A percentile compares a stretch with the other conserved stretches of the same genome.
Evolutionary conservation across 2,113 vertebrate species (phyloP).

Genomic region (Orycteropus afer): DNA sequence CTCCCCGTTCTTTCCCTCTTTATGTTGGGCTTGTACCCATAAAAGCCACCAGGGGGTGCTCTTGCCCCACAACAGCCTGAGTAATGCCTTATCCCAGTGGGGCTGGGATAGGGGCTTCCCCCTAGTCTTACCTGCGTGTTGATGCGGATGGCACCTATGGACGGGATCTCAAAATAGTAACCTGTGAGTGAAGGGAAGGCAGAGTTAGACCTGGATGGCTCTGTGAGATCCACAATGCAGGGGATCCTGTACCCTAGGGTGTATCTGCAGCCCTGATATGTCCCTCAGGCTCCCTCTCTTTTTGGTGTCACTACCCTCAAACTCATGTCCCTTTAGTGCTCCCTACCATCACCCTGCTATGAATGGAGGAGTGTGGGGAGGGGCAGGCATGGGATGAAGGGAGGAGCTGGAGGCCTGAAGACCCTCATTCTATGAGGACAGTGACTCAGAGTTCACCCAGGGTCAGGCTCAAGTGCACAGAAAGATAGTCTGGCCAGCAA

Average conservation of each 20-base stretch:
- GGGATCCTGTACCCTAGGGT: neutral
- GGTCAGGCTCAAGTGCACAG: neutral
- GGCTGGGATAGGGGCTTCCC: neutral
- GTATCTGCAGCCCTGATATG: neutral
- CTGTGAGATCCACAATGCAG: neutral
- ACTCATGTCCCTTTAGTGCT: neutral
- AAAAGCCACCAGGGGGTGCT: constrained; percentile 41
- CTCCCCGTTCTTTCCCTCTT: neutral
- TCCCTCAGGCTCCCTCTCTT: neutral
- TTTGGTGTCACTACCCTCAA: neutral
- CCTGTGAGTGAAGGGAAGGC: constrained; percentile 86
- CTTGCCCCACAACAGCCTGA: neutral
- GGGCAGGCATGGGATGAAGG: neutral
- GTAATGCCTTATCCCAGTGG: fast-evolving
- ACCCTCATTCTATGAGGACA: neutral
- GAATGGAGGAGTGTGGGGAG: neutral
- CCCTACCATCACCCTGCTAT: neutral
- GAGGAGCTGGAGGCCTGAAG: neutral
- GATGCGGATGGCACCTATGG: constrained; percentile 97
- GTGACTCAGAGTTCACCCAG: neutral
- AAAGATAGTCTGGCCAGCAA: neutral
- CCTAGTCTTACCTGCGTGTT: constrained; percentile 95
- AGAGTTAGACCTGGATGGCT: constrained; percentile 4
- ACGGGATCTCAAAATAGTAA: constrained; percentile 99
- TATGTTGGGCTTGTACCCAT: neutral